phyloP scores from a whole-genome alignment of 2,113 vertebrate species.

The Gnathonemus echidnorhynchus region DNA sequence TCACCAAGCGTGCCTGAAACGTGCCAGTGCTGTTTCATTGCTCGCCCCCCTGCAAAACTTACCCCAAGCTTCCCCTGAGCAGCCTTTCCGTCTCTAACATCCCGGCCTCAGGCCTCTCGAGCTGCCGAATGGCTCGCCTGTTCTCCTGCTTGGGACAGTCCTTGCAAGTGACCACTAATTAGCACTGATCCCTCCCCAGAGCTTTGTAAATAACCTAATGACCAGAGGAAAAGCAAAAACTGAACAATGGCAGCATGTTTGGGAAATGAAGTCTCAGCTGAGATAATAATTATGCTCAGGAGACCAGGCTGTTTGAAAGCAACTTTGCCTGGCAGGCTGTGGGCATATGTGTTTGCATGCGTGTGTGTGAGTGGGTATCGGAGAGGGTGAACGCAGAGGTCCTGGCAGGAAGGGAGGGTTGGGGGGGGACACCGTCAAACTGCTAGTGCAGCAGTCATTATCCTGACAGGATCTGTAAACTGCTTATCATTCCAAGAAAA shows the following conservation, averaged over 20 bases:
- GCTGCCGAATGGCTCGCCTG: neutral
- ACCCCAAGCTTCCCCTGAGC: neutral
- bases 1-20: neutral
- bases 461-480: constrained; percentile 30
- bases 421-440: neutral
- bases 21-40: neutral
- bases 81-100: neutral
- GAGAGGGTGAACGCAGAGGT: neutral
- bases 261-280: constrained; percentile 17
- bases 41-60: neutral
- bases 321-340: neutral
- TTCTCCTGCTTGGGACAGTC: neutral
- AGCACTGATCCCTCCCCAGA: neutral
- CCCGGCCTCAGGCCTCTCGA: neutral
- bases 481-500: constrained; percentile 31
- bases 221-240: constrained; percentile 10
- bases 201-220: constrained; percentile 1
- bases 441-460: constrained; percentile 14
- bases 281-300: constrained; percentile 28
- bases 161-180: neutral
- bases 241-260: constrained; percentile 20
- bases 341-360: constrained; percentile 23
- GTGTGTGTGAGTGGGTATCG: neutral
- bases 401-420: neutral
- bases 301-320: constrained; percentile 12